Percentiles rank a stretch among this genome's conserved stretches.
These are phyloP conservation scores for Pipistrellus nathusii DNA, from an alignment of 2,797 vertebrate genomes.

Conservation along the genomic window DNA sequence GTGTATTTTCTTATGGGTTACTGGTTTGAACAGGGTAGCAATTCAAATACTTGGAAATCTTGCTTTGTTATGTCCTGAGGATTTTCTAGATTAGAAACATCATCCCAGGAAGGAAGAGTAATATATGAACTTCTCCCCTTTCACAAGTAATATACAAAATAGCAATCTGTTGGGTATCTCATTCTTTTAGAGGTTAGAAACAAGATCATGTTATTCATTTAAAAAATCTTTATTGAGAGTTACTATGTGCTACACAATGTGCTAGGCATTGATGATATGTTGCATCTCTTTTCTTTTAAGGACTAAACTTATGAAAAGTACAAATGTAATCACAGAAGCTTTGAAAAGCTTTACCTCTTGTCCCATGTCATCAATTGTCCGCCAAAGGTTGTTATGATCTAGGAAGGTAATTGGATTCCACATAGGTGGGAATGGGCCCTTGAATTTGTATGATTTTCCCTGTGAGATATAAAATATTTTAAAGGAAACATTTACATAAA, in stretches of 20 bases:
- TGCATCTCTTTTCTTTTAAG: slow-evolving; percentile 41
- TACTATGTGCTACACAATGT: neutral
- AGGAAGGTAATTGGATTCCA: slow-evolving; percentile 95
- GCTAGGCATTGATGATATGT: neutral
- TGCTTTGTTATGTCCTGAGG: neutral
- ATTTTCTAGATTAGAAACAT: slow-evolving; percentile 53
- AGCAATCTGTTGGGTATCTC: neutral
- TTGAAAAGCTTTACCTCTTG: slow-evolving; percentile 90
- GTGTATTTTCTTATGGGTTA: neutral
- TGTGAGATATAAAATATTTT: slow-evolving; percentile 79
- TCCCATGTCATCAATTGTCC: slow-evolving; percentile 97
- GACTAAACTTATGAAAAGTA: slow-evolving; percentile 49
- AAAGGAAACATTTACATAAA: slow-evolving; percentile 51
- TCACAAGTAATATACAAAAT: neutral
- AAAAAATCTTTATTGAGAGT: slow-evolving; percentile 35
- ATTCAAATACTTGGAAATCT: slow-evolving; percentile 30
- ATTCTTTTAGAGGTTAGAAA: slow-evolving; percentile 54
- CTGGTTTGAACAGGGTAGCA: neutral
- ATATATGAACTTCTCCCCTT: neutral
- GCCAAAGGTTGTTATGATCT: slow-evolving; percentile 97
- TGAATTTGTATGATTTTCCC: slow-evolving; percentile 95
- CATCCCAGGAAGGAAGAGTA: neutral
- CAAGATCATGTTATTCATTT: slow-evolving; percentile 41
- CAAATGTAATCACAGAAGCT: slow-evolving; percentile 14
- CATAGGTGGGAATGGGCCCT: slow-evolving; percentile 92